Evolutionary conservation across 1,140 invertebrate genomes (phyloP).

Genomic region (Dermatophagoides farinae): DNA sequence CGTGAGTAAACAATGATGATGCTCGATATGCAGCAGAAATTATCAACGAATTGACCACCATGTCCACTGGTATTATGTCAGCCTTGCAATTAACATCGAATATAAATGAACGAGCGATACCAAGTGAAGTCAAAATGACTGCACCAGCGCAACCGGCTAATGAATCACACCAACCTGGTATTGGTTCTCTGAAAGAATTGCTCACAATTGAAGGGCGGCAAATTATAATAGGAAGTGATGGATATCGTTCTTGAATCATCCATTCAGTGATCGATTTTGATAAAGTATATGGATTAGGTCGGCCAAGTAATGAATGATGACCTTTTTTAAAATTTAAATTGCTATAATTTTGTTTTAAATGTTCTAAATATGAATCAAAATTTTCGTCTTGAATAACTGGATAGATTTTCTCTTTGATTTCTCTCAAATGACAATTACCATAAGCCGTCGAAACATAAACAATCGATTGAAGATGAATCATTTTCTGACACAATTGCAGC

Average conservation of each 20-base stretch:
- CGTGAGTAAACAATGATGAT: too few species aligned
- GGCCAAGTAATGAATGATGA: slow-evolving; percentile 21
- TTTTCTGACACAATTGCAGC: slow-evolving; percentile 27
- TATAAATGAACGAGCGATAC: slow-evolving; percentile 59
- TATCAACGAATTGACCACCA: slow-evolving; percentile 64
- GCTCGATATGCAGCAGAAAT: slow-evolving; percentile 31
- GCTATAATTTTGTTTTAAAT: not conserved
- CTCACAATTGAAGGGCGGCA: slow-evolving; percentile 80
- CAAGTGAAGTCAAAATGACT: slow-evolving; percentile 70
- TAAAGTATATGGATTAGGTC: slow-evolving; percentile 70
- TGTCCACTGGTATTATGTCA: slow-evolving; percentile 81
- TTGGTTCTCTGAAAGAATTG: slow-evolving; percentile 70
- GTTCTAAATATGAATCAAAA: slow-evolving; percentile 23
- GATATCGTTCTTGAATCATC: slow-evolving; percentile 67
- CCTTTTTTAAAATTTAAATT: not conserved
- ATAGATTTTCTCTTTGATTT: slow-evolving; percentile 45
- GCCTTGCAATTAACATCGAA: slow-evolving; percentile 44
- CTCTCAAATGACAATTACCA: slow-evolving; percentile 34
- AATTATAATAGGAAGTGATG: slow-evolving; percentile 47
- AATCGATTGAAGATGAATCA: slow-evolving; percentile 10
- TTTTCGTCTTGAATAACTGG: not conserved
- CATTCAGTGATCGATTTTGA: slow-evolving; percentile 60
- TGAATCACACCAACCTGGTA: slow-evolving; percentile 69
- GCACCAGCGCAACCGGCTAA: slow-evolving; percentile 91
- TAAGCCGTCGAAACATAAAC: slow-evolving; percentile 22